Evolutionary conservation across 2,797 vertebrate genomes (phyloP), one percentile per base, ranked within the genome.

Genomic region (Ctenochaetus hawaiiensis): DNA sequence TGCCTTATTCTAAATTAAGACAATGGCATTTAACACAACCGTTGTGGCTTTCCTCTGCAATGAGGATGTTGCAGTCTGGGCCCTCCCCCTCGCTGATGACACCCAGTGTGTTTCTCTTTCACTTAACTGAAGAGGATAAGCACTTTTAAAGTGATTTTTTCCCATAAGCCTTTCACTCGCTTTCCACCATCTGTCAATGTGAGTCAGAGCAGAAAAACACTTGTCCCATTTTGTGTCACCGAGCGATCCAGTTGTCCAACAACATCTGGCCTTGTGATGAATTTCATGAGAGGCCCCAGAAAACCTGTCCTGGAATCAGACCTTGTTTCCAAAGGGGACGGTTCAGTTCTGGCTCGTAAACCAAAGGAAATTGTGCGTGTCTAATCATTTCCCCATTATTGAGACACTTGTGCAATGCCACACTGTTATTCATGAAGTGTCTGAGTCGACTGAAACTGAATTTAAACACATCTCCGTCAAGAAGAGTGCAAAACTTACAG

Each of bases 101-200:
- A 66, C 57, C 34, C 23, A 22, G 1, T 2, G 10, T 37, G 65
- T 80, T 84, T 85, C 49, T 59, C 49, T 86, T 77, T 86, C 54
- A 64, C 78, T 74, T 53, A 6, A 43, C 23, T 37, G 30, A 44
- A 49, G 22, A 70, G 5, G 52, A 45, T 60, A 34, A 59, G 64
- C 44, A 2, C 20, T 53, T 72, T 49, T 39, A 2, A 65, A 78
- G 72, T 5, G 34, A 64, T 23, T 67, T 56, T 66, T 66, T 30
- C 26, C 43, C 37, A 30, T 17, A 54, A 81, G 48, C 51, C 11
- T 74, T 65, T 70, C 37, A 23, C 62, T 72, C 6, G 0, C 11
- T 0, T 20, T 72, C 39, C 23, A 58, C 51, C 51, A 41, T 68
- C 56, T 62, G 54, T 51, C 43, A 61, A 4, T 57, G 43, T 13